Base-by-base conservation (phyloP, 35 echinoderm and acorn worm species). In the Apostichopus californicus region DNA sequence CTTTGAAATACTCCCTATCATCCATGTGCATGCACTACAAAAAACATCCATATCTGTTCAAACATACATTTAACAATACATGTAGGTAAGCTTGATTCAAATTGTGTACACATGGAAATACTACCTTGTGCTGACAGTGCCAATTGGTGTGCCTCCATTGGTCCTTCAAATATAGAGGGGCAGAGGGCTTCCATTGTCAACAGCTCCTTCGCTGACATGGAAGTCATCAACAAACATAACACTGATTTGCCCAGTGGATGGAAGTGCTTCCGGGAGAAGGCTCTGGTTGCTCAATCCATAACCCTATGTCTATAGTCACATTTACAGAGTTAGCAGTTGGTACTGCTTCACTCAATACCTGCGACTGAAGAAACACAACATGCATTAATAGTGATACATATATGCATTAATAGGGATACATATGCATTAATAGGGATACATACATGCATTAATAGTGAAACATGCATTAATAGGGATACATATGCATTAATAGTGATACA, bases 111-210 rank as follows among this genome's bases (percentile, higher is more conserved):
- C n/a, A 72, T 13, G 10, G 66, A 72, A 72, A 11, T 13, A 21
- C 6, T 77, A 77, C 73, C 73, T 77, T 21, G 24, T 21, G 73
- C 17, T 77, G 73, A 77, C 73, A 77, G 73, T 77, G 73, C 73
- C 17, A 77, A 26, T 17, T 77, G 73, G 17, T 17, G 73, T n/a
- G 73, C 73, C 9, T 77, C 73, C 9, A 7, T 26, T 77, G 73
- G 73, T 77, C 73, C 73, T 77, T 77, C 73, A 77, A 77, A 77
- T 26, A 77, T 7, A 26, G 9, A 6, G 17, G 8, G 17, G 8
- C 17, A 7, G 9, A 9, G 73, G 73, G 8, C 73, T 17, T 21
- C 73, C 73, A 77, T 77, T 77, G 15, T 77, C 73, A 28, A 28
- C 26, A 28, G 26, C 26, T 28, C 26, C 26, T 28, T 28, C 26